A percentile compares a stretch with the other conserved stretches of the same genome.
These are phyloP conservation scores for Morpho helenor DNA, from an alignment of 2,888 invertebrate species.

Conservation along the genomic window DNA sequence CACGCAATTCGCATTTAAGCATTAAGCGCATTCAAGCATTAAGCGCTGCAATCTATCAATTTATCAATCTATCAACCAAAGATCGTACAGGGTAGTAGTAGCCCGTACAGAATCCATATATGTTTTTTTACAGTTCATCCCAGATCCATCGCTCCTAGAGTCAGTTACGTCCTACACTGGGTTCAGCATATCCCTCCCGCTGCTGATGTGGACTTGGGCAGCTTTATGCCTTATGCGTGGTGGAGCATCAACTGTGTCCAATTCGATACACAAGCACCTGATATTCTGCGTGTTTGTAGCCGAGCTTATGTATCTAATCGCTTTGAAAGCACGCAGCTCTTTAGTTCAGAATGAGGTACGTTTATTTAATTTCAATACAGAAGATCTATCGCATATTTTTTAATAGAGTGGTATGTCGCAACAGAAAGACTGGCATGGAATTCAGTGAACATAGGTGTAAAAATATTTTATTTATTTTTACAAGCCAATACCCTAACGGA, in stretches of 20 bases:
- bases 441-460: no score
- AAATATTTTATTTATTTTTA: no score
- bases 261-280: slow-evolving; percentile 95
- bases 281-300: slow-evolving; percentile 94
- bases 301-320: slow-evolving; percentile 91
- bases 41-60: no score
- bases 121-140: slow-evolving; percentile 83
- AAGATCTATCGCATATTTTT: background rate
- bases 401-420: no score
- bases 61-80: no score
- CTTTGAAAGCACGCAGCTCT: slow-evolving; percentile 89
- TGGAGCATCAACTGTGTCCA: slow-evolving; percentile 91
- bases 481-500: no score
- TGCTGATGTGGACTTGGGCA: slow-evolving; percentile 87
- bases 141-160: slow-evolving; percentile 91
- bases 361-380: slow-evolving; percentile 10
- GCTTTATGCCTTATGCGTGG: slow-evolving; percentile 91
- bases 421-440: no score
- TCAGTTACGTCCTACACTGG: slow-evolving; percentile 94
- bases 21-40: no score
- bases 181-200: slow-evolving; percentile 89
- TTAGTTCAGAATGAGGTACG: slow-evolving; percentile 89
- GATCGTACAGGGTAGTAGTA: no score
- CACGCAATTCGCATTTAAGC: no score
- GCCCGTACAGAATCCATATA: no score